phyloP scores from a whole-genome alignment of 2,797 vertebrate genomes.

The Podarcis siculus region DNA sequence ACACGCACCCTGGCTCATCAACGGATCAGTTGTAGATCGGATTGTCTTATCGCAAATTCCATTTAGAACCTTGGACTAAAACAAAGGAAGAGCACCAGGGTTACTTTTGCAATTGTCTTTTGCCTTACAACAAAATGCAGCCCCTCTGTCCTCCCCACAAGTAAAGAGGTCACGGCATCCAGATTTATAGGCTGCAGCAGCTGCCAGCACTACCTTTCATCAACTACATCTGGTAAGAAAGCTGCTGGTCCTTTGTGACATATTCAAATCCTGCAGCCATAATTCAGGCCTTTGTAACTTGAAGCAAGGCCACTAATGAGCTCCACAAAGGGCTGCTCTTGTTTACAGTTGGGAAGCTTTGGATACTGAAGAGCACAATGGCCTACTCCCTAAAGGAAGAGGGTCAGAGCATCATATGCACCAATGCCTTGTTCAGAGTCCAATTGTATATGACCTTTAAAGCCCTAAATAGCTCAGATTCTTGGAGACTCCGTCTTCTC shows the following conservation, averaged over 20 bases:
- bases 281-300: neutral
- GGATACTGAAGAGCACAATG: neutral
- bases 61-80: constrained; percentile 89
- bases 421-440: neutral
- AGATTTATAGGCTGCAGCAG: constrained; percentile 10
- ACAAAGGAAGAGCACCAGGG: constrained; percentile 31
- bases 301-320: neutral
- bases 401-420: neutral
- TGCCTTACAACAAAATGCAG: neutral
- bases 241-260: neutral
- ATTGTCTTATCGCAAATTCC: constrained; percentile 89
- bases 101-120: neutral
- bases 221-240: neutral
- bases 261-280: neutral
- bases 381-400: neutral
- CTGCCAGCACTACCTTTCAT: neutral
- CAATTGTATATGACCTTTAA: neutral
- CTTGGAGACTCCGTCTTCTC: too few species aligned
- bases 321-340: neutral
- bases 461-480: neutral
- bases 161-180: neutral
- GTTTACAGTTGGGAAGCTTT: neutral
- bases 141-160: neutral
- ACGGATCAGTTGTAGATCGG: constrained; percentile 82
- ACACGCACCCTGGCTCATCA: constrained; percentile 83